phyloP scores from a whole-genome alignment of 35 echinoderm and acorn worm genomes.

The Apostichopus japonicus region DNA sequence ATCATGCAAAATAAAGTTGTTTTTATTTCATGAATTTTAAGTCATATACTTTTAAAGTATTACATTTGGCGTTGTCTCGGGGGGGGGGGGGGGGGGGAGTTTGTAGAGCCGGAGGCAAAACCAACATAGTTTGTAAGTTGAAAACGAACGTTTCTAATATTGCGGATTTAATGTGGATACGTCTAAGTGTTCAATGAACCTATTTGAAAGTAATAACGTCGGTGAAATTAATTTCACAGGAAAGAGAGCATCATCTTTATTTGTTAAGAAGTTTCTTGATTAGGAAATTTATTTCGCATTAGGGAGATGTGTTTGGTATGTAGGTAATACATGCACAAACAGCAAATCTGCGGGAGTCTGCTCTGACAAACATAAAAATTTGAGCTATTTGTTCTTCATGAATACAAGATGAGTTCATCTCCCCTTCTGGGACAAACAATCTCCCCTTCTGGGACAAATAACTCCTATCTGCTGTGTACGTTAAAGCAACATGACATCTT shows the following conservation, averaged over 20 bases:
- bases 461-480: not conserved
- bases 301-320: not conserved
- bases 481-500: not conserved
- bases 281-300: not conserved
- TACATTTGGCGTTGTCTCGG: not conserved
- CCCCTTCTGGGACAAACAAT: not conserved
- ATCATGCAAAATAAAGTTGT: not conserved
- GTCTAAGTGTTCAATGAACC: not conserved
- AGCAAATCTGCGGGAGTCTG: not conserved
- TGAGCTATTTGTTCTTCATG: not conserved
- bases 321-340: not conserved
- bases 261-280: not conserved
- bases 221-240: not conserved
- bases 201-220: not conserved
- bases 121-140: not conserved
- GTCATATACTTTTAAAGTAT: not conserved
- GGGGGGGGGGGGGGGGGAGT: not conserved
- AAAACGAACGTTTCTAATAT: not conserved
- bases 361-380: not conserved
- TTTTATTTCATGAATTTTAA: conserved; percentile 6
- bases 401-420: conserved; percentile 1
- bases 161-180: not conserved
- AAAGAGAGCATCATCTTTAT: not conserved
- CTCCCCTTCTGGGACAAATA: not conserved
- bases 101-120: not conserved